A percentile compares a stretch with the other conserved stretches of the same genome.
Conservation (phyloP, 2,113 vertebrate species). For the Cochlearius cochlearius region DNA sequence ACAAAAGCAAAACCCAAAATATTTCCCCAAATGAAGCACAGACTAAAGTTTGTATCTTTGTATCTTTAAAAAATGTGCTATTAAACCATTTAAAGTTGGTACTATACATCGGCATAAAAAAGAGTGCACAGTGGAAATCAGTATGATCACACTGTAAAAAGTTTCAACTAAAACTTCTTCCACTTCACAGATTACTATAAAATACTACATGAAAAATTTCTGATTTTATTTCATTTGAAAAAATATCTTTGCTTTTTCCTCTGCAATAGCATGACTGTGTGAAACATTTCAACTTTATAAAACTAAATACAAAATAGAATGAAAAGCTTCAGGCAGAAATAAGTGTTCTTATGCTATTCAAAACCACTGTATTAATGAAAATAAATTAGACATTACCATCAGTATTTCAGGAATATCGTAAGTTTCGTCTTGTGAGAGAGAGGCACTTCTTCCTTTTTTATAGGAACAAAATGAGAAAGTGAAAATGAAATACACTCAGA, state of each 20-base stretch:
- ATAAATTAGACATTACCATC: background rate
- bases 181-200: background rate
- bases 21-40: background rate
- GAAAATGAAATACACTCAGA: background rate
- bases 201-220: background rate
- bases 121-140: background rate
- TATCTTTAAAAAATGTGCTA: background rate
- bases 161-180: background rate
- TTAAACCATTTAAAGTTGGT: background rate
- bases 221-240: background rate
- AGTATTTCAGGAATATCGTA: conserved; percentile 52
- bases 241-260: background rate
- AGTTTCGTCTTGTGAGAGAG: background rate
- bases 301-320: background rate
- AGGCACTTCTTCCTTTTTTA: background rate
- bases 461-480: background rate
- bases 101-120: background rate
- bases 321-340: background rate
- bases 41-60: background rate
- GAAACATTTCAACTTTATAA: background rate
- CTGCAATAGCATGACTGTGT: background rate
- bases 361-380: background rate
- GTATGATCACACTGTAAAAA: background rate
- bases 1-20: background rate
- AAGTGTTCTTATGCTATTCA: background rate